Percentiles rank a stretch among this genome's conserved stretches.
These are phyloP conservation scores for Sarcophaga subvicina DNA, from an alignment of 2,888 invertebrate species.

Conservation along the genomic window DNA sequence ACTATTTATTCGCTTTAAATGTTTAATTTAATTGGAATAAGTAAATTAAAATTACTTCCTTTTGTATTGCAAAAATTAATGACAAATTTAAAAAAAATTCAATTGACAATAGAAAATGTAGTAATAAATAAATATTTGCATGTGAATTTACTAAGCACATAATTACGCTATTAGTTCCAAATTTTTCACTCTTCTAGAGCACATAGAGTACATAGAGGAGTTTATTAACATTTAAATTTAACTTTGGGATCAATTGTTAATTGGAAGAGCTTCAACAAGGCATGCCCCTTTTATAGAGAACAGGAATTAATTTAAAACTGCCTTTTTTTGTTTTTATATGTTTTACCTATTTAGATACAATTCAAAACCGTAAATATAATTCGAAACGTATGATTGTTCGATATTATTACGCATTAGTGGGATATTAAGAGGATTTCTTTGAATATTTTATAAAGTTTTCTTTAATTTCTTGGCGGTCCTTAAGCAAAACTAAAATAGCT, in stretches of 20 bases:
- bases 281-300: not conserved
- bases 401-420: conserved; percentile 1
- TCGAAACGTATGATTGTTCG: conserved; percentile 14
- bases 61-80: too few species aligned
- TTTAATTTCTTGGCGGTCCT: conserved; percentile 74
- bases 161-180: too few species aligned
- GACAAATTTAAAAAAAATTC: too few species aligned
- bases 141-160: too few species aligned
- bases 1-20: too few species aligned
- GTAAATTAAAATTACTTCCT: too few species aligned
- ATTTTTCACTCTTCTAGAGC: too few species aligned
- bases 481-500: conserved; percentile 75
- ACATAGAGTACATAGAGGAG: too few species aligned
- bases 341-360: not conserved
- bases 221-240: not conserved
- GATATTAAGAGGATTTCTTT: conserved; percentile 40
- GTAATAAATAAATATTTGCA: too few species aligned
- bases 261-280: not conserved
- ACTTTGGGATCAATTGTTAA: not conserved
- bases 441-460: conserved; percentile 50
- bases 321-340: not conserved
- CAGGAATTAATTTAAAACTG: not conserved
- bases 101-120: too few species aligned
- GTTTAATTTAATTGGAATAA: too few species aligned
- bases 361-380: not conserved